Base-by-base conservation (phyloP, 2,888 invertebrate species). In the Rhagonycha lutea region DNA sequence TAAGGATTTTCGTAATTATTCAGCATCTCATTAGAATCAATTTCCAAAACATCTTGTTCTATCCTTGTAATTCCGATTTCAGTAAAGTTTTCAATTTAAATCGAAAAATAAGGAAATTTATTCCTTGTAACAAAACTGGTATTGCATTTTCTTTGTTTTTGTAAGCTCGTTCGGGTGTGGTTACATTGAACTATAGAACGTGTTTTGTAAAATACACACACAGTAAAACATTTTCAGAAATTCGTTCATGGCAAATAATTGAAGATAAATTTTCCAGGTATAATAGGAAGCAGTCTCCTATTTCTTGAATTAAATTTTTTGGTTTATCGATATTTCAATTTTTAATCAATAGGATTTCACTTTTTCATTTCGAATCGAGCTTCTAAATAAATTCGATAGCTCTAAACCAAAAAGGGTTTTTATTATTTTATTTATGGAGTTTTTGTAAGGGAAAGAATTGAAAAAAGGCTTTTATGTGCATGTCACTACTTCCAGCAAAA, bases 401-500 rank as follows among this genome's bases (percentile, higher is more conserved):
- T 47, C 47, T 47, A 47, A 47, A 47, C 47, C 47, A 14, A 71
- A 71, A 28, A 63, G 47, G 32, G 26, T 70, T 71, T 71, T 71
- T 65, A 32, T 65, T 63, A 71, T 71, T 71, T 62, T 71, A 63
- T 62, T 23, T 65, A 12, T 63, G 28, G 32, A 26, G 63, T 62
- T n/a, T 71, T 71, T 70, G 28, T 14, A 18, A 63, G 14, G 47
- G 65, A 71, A 62, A 65, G 24, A 26, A 32, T 23, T 47, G 63
- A 26, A 68, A 68, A 29, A 29, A 26, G 68, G 14, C 28, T 47
- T 71, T 71, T 71, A 71, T 71, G 71, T 32, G 63, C 71, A 29
- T 71, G 71, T 71, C 71, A 71, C 26, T 63, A 23, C 18, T 32
- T 14, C 62, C 60, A 47, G 23, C 47, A 71, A 71, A 71, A 71